Base-by-base conservation (phyloP, 2,113 vertebrate genomes). In the Protomyctophum bolini region DNA sequence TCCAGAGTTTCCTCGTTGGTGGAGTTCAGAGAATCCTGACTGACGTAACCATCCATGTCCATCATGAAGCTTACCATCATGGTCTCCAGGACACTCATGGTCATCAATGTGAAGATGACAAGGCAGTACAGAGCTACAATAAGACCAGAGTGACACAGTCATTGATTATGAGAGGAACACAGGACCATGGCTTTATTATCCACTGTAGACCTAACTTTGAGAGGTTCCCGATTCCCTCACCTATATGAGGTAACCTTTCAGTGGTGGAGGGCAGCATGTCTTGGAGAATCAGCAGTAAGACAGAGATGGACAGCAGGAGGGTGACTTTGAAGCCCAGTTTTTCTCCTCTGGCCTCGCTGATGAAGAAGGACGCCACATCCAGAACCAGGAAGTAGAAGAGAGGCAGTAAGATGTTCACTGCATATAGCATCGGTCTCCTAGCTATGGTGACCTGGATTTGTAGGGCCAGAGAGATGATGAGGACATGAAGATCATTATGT, bases 241-340 rank as follows among this genome's bases (percentile, higher is more conserved):
- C 94, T 28, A 95, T 94, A 21, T 90, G 0, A 0, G 94, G 94
- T 9, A 93, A 68, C 0, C 11, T 41, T 2, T 83, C 59, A 10
- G 93, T 91, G 0, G 95, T 95, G 0, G 93, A 93, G 0, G 95
- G 94, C 66, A 96, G 72, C 67, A 93, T 93, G 74, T 95, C 92
- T 56, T 94, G 81, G 0, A 96, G 92, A 1, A 95, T 92, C 57
- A 94, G 88, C 54, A 94, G 91, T 10, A 95, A 55, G 74, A 96
- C 92, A 10, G 94, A 94, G 73, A 93, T 92, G 73, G 93, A 92
- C 0, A 96, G 88, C 14, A 95, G 91, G 0, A 95, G 54, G 8
- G 94, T 93, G 2, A 95, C 86, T 83, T 95, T 95, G 80, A 95
- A 94, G 64, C 49, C 72, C 66, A 94, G 72, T 79, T 95, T 95